Evolutionary conservation across 1,140 invertebrate genomes (phyloP), one percentile per base, ranked within the genome.

Genomic region (Cepaea nemoralis): DNA sequence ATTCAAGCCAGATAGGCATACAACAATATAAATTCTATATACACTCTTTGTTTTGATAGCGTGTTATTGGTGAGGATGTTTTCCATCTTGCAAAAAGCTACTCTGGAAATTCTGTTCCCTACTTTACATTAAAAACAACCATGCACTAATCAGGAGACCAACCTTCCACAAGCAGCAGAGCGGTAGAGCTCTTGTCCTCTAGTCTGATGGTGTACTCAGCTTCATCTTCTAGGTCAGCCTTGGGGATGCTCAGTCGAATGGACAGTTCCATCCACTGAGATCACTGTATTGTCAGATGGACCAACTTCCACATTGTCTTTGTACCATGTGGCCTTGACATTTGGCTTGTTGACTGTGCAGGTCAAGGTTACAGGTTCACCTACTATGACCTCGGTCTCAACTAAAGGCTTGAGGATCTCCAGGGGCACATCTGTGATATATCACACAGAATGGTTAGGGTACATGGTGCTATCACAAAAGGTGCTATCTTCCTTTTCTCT

Each of bases 381-480:
- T 93, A 99, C 98, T 48, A 95, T 94, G 45, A 95, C 94, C 87
- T 97, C 95, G 90, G 96, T 95, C 77, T 97, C 97, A 91, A 98
- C 97, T 12, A 99, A 93, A 40, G 97, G 96, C 91, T 97, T 98
- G 0, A 96, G 96, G 91, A 99, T 98, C 91, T 98, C 98, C 91
- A 98, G 97, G 39, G 97, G 96, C 42, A 83, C 69, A 82, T 85
- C 87, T 87, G 82, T 27, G 78, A 83, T 16, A 19, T 12, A 55
- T 8, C 42, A 45, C 19, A 45, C 8, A 19, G 8, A 45, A 45
- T 45, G 19, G 42, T 45, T 45, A 45, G 42, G 19, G 19, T 45
- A n/a, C n/a, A n/a, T n/a, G n/a, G n/a, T n/a, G n/a, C n/a, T n/a
- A n/a, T n/a, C n/a, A n/a, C n/a, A n/a, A n/a, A n/a, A n/a, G n/a